Evolutionary conservation across 2,888 invertebrate genomes (phyloP).

Genomic region (Latheticus oryzae): DNA sequence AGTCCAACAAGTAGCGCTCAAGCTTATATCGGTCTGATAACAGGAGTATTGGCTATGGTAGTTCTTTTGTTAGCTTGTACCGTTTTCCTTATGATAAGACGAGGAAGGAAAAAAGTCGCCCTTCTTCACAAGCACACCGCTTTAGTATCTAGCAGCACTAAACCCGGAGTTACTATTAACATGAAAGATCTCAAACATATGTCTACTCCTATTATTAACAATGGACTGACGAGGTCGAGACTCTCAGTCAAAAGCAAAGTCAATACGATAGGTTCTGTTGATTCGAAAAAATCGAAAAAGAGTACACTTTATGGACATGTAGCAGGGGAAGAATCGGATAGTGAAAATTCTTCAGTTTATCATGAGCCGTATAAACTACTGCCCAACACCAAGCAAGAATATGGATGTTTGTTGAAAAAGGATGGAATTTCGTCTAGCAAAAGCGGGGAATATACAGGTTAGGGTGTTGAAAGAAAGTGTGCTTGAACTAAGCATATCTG

Average conservation of each 20-base stretch:
- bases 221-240: slow-evolving; percentile 68
- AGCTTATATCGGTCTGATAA: slow-evolving; percentile 74
- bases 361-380: slow-evolving; percentile 71
- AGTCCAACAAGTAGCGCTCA: slow-evolving; percentile 71
- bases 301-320: slow-evolving; percentile 66
- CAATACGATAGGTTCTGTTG: slow-evolving; percentile 59
- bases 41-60: slow-evolving; percentile 75
- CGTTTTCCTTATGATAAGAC: slow-evolving; percentile 73
- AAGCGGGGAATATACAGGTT: slow-evolving; percentile 69
- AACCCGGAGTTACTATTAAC: slow-evolving; percentile 69
- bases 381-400: slow-evolving; percentile 67
- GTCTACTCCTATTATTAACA: slow-evolving; percentile 70
- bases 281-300: slow-evolving; percentile 62
- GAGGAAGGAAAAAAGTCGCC: slow-evolving; percentile 74
- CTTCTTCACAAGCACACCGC: slow-evolving; percentile 74
- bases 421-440: slow-evolving; percentile 67
- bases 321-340: slow-evolving; percentile 68
- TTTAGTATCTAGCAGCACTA: slow-evolving; percentile 69
- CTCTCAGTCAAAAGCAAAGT: slow-evolving; percentile 66
- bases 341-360: slow-evolving; percentile 70
- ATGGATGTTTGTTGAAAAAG: slow-evolving; percentile 68
- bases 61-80: slow-evolving; percentile 75
- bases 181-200: slow-evolving; percentile 71
- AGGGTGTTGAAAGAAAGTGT: no score
- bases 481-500: no score